Conservation (phyloP, 2,888 invertebrate species). For the Hirtodrosophila alboralis region DNA sequence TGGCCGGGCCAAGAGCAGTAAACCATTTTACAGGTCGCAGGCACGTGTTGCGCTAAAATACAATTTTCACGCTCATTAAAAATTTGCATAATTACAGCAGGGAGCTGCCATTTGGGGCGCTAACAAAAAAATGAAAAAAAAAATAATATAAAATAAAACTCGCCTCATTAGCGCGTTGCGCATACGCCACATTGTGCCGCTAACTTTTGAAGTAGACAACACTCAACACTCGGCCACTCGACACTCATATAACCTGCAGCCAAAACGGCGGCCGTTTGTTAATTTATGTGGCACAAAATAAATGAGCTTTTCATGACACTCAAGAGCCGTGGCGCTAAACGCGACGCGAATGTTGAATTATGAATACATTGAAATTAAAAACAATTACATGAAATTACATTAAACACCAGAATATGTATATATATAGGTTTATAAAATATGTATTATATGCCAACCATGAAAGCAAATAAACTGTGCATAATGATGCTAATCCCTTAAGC, state of each 20-base stretch:
- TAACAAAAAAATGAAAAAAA: conserved; percentile 10
- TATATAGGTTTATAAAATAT: conserved; percentile 8
- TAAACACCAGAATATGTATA: conserved; percentile 35
- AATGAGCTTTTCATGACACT: conserved; percentile 70
- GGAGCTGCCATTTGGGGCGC: conserved; percentile 12
- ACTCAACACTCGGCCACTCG: conserved; percentile 16
- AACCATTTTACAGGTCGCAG: not conserved
- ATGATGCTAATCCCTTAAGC: conserved; percentile 77
- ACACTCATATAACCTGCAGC: conserved; percentile 40
- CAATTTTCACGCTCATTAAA: conserved; percentile 75
- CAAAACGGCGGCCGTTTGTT: conserved; percentile 41
- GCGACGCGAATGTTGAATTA: conserved; percentile 60
- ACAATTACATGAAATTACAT: conserved; percentile 71
- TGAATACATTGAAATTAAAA: conserved; percentile 73
- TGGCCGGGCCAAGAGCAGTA: conserved; percentile 16
- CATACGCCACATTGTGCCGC: conserved; percentile 42
- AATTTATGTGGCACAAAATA: conserved; percentile 64
- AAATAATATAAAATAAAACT: too few relatives aligned
- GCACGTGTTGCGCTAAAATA: conserved; percentile 58
- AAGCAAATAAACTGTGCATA: conserved; percentile 71
- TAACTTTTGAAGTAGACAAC: conserved; percentile 56
- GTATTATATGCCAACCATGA: conserved; percentile 4
- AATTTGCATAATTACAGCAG: conserved; percentile 75
- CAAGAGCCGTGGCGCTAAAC: conserved; percentile 49
- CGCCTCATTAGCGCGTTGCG: conserved; percentile 59